phyloP scores from a whole-genome alignment of 2,797 vertebrate species.

The Dipus sagitta region DNA sequence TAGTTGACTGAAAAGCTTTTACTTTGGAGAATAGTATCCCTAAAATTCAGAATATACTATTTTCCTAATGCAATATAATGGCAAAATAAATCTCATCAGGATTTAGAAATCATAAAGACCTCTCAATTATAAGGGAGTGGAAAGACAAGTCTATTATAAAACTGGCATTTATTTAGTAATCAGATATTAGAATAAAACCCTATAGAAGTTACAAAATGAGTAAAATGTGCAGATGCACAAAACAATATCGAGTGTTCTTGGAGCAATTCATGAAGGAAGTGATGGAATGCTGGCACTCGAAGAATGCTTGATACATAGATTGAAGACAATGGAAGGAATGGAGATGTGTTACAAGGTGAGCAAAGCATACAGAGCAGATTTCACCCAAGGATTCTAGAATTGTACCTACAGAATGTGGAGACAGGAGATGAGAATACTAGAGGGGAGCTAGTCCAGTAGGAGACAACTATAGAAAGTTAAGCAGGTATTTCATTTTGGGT shows the following conservation, averaged over 20 bases:
- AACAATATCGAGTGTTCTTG: neutral
- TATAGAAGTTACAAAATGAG: conserved; percentile 1
- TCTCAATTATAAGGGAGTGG: neutral
- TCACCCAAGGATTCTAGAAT: neutral
- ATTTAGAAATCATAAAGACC: conserved; percentile 17
- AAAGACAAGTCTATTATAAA: neutral
- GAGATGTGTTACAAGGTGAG: neutral
- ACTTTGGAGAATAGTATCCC: neutral
- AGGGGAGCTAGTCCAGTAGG: neutral
- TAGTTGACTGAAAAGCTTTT: conserved; percentile 57
- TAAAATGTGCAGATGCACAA: neutral
- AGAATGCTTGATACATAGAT: neutral
- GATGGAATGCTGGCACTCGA: neutral
- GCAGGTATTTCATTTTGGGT: conserved; percentile 34
- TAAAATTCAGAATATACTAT: conserved; percentile 17
- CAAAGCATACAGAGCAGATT: neutral
- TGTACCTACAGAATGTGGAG: neutral
- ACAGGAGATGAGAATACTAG: neutral
- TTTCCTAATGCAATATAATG: conserved; percentile 6
- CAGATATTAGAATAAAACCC: neutral
- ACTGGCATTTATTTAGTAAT: conserved; percentile 4
- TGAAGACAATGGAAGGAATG: neutral
- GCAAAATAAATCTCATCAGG: neutral
- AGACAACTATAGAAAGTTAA: neutral
- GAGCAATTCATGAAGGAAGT: neutral